Evolutionary conservation across 2,888 invertebrate genomes (phyloP).

Genomic region (Archips xylosteana): DNA sequence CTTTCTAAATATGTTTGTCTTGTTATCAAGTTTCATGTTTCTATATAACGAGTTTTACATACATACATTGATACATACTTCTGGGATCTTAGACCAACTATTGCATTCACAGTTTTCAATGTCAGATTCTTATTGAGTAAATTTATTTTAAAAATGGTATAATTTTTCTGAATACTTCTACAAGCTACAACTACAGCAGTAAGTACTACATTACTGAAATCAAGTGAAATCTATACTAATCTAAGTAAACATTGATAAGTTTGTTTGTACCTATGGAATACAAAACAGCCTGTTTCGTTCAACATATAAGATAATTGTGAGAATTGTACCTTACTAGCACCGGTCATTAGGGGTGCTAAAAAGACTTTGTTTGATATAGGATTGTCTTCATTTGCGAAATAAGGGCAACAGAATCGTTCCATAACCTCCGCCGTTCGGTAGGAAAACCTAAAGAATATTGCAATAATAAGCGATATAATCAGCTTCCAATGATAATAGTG

Average conservation of each 20-base stretch:
- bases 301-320: slow-evolving; percentile 51
- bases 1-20: no score
- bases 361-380: slow-evolving; percentile 67
- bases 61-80: no score
- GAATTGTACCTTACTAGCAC: slow-evolving; percentile 73
- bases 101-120: not conserved
- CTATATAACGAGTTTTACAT: no score
- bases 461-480: slow-evolving; percentile 57
- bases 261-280: slow-evolving; percentile 65
- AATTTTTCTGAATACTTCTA: slow-evolving; percentile 5
- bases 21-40: no score
- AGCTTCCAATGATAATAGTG: slow-evolving; percentile 52
- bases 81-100: no score
- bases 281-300: slow-evolving; percentile 39
- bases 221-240: slow-evolving; percentile 59
- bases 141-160: not conserved
- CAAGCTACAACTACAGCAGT: slow-evolving; percentile 46
- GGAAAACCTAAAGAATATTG: slow-evolving; percentile 74
- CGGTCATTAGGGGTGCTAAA: slow-evolving; percentile 79
- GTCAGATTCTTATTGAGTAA: not conserved
- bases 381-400: slow-evolving; percentile 76
- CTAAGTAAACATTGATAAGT: slow-evolving; percentile 74
- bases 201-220: slow-evolving; percentile 53
- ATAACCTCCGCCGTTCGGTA: slow-evolving; percentile 80
- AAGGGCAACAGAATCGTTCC: slow-evolving; percentile 74